These are phyloP conservation scores for Dusona sp. DNA, from an alignment of 2,888 invertebrate species.

Conservation along the genomic window DNA sequence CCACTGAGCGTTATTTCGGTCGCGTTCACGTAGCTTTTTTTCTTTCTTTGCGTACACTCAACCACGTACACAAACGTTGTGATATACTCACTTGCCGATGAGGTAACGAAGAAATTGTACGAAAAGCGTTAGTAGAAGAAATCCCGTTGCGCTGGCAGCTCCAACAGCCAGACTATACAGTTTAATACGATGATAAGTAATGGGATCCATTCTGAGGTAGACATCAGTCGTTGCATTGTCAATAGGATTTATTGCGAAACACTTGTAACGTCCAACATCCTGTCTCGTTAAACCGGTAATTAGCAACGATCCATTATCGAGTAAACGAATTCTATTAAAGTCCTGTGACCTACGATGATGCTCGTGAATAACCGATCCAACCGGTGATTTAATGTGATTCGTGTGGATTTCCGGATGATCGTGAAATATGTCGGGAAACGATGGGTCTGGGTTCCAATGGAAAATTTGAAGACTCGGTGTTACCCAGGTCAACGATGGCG, in stretches of 20 bases:
- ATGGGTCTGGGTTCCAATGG: conserved; percentile 92
- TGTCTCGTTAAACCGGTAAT: conserved; percentile 90
- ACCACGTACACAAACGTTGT: background rate
- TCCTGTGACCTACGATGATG: conserved; percentile 74
- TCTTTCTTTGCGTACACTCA: conserved; percentile 14
- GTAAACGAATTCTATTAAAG: conserved; percentile 87
- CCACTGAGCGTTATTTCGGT: background rate
- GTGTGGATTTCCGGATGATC: conserved; percentile 86
- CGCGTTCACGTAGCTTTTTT: background rate
- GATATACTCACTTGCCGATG: conserved; percentile 88
- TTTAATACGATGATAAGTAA: conserved; percentile 93
- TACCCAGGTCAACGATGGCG: conserved; percentile 94
- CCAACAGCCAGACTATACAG: conserved; percentile 94
- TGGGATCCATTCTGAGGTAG: conserved; percentile 93
- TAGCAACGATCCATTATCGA: conserved; percentile 92
- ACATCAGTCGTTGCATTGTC: conserved; percentile 92
- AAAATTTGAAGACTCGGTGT: conserved; percentile 90
- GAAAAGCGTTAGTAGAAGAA: conserved; percentile 92
- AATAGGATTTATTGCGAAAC: conserved; percentile 93
- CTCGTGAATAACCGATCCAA: background rate
- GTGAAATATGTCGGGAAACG: conserved; percentile 88
- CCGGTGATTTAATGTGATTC: conserved; percentile 31
- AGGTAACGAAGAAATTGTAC: conserved; percentile 91
- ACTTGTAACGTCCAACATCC: conserved; percentile 94
- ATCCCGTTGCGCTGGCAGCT: conserved; percentile 91